phyloP scores from a whole-genome alignment of 2,113 vertebrate species.

The Rana temporaria region DNA sequence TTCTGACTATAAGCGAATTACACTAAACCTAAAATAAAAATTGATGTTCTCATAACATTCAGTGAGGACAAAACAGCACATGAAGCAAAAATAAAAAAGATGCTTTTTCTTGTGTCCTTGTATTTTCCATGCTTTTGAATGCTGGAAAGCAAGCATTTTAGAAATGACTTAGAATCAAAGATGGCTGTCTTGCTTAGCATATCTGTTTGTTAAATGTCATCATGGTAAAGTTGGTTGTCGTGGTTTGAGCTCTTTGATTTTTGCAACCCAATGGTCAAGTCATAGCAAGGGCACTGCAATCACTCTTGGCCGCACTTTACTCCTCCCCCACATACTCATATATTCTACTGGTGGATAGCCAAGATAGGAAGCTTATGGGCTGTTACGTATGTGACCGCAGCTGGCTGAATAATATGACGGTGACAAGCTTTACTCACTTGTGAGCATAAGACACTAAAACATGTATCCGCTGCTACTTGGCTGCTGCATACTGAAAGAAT shows the following conservation, averaged over 20 bases:
- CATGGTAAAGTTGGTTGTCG: constrained; percentile 29
- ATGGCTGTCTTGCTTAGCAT: constrained; percentile 30
- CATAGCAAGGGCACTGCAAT: constrained; percentile 48
- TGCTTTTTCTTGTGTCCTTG: background rate
- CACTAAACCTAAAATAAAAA: constrained; percentile 17
- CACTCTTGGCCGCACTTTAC: constrained; percentile 29
- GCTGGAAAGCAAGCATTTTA: background rate
- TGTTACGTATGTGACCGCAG: constrained; percentile 43
- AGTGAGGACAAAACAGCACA: background rate
- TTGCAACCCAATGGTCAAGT: constrained; percentile 48
- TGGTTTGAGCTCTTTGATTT: constrained; percentile 55
- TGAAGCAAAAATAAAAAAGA: background rate
- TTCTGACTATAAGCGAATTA: constrained; percentile 40
- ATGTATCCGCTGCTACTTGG: background rate
- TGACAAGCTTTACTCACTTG: constrained; percentile 8
- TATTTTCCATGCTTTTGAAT: too few relatives aligned
- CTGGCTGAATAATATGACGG: constrained; percentile 2
- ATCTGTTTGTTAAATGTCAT: constrained; percentile 3
- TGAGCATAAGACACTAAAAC: background rate
- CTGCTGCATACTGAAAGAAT: background rate
- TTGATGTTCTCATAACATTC: background rate
- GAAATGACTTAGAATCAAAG: background rate
- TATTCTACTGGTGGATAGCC: constrained; percentile 32
- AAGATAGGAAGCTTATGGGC: constrained; percentile 22
- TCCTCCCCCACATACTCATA: constrained; percentile 23